Conservation (phyloP, 2,113 vertebrate species). For the Diadophis punctatus region DNA sequence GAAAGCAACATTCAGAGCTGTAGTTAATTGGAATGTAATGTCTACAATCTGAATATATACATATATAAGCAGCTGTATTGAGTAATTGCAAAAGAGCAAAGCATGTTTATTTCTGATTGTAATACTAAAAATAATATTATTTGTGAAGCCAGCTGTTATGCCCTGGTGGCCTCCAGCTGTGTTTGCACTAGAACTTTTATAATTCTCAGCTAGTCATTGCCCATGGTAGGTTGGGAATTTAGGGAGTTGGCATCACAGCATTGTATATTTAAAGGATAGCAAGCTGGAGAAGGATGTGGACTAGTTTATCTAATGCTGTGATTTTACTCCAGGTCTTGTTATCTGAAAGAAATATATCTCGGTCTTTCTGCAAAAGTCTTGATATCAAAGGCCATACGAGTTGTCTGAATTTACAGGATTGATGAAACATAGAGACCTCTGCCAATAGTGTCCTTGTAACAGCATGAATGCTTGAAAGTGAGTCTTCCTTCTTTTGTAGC, state of each 20-base stretch:
- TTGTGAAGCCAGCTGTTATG: neutral
- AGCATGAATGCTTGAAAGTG: neutral
- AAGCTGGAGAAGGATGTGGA: neutral
- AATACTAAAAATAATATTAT: neutral
- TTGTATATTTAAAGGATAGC: neutral
- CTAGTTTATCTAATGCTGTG: neutral
- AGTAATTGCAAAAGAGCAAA: neutral
- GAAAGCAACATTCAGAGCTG: neutral
- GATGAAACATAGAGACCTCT: neutral
- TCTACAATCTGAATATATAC: neutral
- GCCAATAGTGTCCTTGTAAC: conserved; percentile 6
- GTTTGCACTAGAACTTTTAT: neutral
- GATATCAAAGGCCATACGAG: conserved; percentile 21
- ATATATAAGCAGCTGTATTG: neutral
- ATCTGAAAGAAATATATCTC: neutral
- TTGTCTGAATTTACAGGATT: conserved; percentile 9
- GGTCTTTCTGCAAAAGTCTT: neutral
- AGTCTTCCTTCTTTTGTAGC: neutral
- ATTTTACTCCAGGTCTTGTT: conserved; percentile 36
- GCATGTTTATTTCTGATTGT: neutral
- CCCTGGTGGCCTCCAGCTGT: neutral
- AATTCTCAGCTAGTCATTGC: neutral
- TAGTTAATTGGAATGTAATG: neutral
- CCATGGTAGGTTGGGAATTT: neutral
- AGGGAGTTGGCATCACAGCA: neutral